A percentile compares a stretch with the other conserved stretches of the same genome.
phyloP scores from a whole-genome alignment of 2,113 vertebrate genomes.

The Hemiscyllium ocellatum region DNA sequence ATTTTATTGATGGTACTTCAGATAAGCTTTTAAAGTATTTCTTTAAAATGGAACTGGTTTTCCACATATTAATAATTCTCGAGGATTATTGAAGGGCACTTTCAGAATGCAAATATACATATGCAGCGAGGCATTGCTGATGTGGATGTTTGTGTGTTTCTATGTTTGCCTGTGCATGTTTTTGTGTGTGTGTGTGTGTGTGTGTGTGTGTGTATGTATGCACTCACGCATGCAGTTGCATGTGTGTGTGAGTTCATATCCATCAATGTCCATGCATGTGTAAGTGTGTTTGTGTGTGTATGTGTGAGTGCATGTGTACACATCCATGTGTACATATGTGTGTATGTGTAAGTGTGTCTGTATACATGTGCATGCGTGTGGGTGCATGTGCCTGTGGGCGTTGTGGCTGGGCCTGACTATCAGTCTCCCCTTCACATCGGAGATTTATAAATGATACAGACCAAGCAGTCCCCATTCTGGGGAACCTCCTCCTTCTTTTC shows the following conservation, averaged over 20 bases:
- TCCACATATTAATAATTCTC: background rate
- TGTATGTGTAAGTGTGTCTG: background rate
- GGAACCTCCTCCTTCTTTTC: too few species aligned
- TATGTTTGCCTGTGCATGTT: background rate
- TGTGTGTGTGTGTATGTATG: too few species aligned
- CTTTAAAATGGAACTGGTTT: background rate
- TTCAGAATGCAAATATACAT: background rate
- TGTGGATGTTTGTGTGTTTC: background rate
- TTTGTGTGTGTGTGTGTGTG: too few species aligned
- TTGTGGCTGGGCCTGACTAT: background rate
- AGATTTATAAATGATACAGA: too few species aligned
- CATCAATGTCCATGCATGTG: background rate
- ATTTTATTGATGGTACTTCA: slow-evolving; percentile 19
- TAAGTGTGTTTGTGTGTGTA: background rate
- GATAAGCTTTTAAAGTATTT: slow-evolving; percentile 31
- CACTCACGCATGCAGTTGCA: too few species aligned
- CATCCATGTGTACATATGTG: background rate
- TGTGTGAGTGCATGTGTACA: background rate
- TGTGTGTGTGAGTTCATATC: background rate
- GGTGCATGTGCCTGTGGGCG: too few species aligned
- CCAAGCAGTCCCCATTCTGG: too few species aligned
- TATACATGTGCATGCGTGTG: background rate
- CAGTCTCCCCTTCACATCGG: too few species aligned
- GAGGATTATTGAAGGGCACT: background rate
- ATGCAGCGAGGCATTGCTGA: background rate